Base-by-base conservation (phyloP, 2,888 invertebrate species). In the Merodon equestris region DNA sequence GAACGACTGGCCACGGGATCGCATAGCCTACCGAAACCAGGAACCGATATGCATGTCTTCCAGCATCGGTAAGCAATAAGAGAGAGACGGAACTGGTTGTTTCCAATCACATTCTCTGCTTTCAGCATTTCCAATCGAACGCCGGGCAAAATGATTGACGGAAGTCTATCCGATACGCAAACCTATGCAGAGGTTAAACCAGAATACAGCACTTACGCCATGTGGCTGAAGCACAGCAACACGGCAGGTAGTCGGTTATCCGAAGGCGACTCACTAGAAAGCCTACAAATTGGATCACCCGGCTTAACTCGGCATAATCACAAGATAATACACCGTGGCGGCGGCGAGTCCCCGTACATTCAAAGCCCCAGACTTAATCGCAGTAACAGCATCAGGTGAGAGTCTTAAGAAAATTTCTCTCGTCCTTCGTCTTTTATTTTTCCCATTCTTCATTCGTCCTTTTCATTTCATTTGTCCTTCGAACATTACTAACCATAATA, bases 341-440 rank as follows among this genome's bases (percentile, higher is more conserved):
- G 75, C 9, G 82, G 82, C n/a, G 88, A 89, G 70, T 88, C 89
- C 14, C 86, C 88, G 10, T 89, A 88, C 74, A 91, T 91, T 84
- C 92, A 92, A 86, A 90, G 89, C 84, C 88, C 91, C 82, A 91
- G 96, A 86, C 91, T 96, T 84, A 96, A 95, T 90, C 91, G 96
- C 87, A 96, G 96, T 91, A 97, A 96, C 90, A 96, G 96, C 87
- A 96, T 96, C 90, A 96, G 96, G 96, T 96, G 90, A 27, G 27
- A 90, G 91, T 68, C 42, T 53, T 68, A 54, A 50, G 18, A 42
- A 27, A 38, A 53, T 7, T 27, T 27, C 27, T 27, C 27, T 27
- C 7, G 27, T 2, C 7, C 27, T 4, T 60, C 60, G 47, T 27
- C 3, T 67, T 56, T 50, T 13, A 17, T 9, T 47, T 38, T 34